These are phyloP conservation scores for Apostichopus japonicus DNA, from an alignment of 35 echinoderm and acorn worm species.

Conservation along the genomic window DNA sequence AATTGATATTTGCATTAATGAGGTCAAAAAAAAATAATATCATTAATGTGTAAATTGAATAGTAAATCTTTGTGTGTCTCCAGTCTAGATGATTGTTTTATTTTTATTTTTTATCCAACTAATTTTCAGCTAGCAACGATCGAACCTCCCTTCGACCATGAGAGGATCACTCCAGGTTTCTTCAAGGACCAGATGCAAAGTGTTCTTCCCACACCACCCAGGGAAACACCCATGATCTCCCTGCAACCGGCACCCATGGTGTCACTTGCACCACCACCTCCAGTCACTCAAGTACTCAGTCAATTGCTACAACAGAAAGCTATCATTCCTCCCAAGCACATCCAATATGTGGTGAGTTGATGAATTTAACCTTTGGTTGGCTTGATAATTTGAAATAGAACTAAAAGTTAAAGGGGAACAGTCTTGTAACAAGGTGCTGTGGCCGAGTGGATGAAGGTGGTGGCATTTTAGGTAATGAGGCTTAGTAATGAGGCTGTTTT, in stretches of 20 bases:
- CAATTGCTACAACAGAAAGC: constrained; percentile 16
- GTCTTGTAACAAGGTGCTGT: not conserved
- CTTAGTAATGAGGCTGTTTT: not conserved
- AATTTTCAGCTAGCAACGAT: not conserved
- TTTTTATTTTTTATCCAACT: too few relatives aligned
- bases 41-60: too few relatives aligned
- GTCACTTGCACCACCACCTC: constrained; percentile 17
- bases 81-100: too few relatives aligned
- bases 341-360: constrained; percentile 45
- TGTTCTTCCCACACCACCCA: not conserved
- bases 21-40: too few relatives aligned
- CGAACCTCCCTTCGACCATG: constrained; percentile 19
- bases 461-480: not conserved
- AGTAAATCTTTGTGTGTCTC: too few relatives aligned
- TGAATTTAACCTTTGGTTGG: too few relatives aligned
- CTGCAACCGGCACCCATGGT: constrained; percentile 8
- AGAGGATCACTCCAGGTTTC: constrained; percentile 11
- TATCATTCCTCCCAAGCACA: not conserved
- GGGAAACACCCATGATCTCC: constrained; percentile 5
- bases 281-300: constrained; percentile 12
- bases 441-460: not conserved
- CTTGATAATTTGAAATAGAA: too few relatives aligned
- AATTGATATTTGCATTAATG: too few relatives aligned
- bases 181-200: constrained; percentile 37
- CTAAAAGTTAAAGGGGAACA: too few relatives aligned